Evolutionary conservation across 2,113 vertebrate genomes (phyloP).

Genomic region (Barnardius zonarius): DNA sequence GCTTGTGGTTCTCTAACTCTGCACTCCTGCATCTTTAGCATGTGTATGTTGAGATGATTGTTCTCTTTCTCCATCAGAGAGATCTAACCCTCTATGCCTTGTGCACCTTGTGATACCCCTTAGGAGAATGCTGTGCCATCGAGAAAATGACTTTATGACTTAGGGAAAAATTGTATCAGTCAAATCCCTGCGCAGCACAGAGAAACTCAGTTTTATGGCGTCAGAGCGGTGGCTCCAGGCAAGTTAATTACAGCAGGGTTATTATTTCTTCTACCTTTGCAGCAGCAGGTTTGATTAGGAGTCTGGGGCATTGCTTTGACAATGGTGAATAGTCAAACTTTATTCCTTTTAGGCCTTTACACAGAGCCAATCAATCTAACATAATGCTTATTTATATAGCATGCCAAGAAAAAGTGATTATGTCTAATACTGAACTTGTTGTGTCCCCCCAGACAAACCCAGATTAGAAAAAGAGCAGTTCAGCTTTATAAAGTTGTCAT

Average conservation of each 20-base stretch:
- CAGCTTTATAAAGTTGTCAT: not conserved
- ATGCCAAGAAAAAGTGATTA: constrained; percentile 27
- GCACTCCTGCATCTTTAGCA: not conserved
- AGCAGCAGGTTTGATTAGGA: constrained; percentile 33
- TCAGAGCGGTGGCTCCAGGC: not conserved
- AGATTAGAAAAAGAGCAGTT: not conserved
- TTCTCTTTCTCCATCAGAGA: not conserved
- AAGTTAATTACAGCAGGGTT: constrained; percentile 7
- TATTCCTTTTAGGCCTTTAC: constrained; percentile 1
- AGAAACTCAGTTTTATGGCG: not conserved
- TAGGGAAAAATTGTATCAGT: not conserved
- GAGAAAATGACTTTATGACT: not conserved
- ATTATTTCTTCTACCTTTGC: constrained; percentile 17
- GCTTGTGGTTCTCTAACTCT: not conserved
- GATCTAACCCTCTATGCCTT: not conserved
- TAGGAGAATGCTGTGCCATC: not conserved
- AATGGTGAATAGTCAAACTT: constrained; percentile 27
- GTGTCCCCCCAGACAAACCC: not conserved
- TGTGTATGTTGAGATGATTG: not conserved
- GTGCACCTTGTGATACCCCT: not conserved
- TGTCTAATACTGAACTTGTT: not conserved
- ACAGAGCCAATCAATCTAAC: not conserved
- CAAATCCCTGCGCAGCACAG: not conserved
- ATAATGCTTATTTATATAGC: constrained; percentile 5
- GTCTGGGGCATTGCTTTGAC: constrained; percentile 46